phyloP scores from a whole-genome alignment of 2,113 vertebrate species.

The Tor tambroides region DNA sequence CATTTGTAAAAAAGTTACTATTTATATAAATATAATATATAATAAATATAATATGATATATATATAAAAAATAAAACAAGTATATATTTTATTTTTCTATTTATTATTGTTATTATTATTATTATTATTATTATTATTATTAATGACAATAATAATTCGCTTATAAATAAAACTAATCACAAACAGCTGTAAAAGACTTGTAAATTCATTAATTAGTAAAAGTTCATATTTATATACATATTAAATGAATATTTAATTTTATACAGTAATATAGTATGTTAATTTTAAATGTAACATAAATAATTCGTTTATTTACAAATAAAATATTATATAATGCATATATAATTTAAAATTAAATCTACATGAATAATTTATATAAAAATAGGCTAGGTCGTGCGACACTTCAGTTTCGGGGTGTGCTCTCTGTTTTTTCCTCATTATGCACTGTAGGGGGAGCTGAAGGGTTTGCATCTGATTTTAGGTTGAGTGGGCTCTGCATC shows the following conservation, averaged over 20 bases:
- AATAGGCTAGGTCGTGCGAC: neutral
- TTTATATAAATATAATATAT: too few species aligned
- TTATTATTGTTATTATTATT: too few species aligned
- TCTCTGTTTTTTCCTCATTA: neutral
- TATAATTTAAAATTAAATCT: neutral
- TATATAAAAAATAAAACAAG: too few species aligned
- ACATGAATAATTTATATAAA: neutral
- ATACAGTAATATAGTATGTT: neutral
- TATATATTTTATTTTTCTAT: too few species aligned
- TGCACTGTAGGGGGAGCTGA: conserved; percentile 35
- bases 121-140: too few species aligned
- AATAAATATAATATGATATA: too few species aligned
- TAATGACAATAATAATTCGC: too few species aligned
- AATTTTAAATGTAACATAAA: neutral
- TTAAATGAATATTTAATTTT: neutral
- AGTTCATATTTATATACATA: neutral
- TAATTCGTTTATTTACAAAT: neutral
- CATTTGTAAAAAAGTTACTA: too few species aligned
- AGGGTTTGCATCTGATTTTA: neutral
- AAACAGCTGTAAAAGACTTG: neutral
- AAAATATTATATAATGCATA: neutral
- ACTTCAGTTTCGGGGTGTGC: neutral
- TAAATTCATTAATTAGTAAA: neutral
- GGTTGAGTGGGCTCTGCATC: neutral
- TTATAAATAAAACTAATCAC: too few species aligned